Evolutionary conservation across 1,140 invertebrate species (phyloP).

Genomic region (Nymphalis io): DNA sequence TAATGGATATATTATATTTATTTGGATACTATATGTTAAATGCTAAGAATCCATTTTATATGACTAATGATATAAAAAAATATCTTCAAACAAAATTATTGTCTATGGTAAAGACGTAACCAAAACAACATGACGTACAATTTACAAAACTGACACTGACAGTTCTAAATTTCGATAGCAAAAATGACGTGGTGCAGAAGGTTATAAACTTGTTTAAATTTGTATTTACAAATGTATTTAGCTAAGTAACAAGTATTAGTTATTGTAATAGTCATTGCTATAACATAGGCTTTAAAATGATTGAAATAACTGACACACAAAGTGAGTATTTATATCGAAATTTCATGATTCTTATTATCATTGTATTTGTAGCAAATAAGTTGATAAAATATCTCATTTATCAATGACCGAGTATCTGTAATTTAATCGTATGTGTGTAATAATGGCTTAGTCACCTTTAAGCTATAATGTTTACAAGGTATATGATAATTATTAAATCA

Average conservation of each 20-base stretch:
- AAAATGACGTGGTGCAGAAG: slow-evolving; percentile 73
- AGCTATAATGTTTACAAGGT: neutral
- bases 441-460: neutral
- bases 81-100: too few species aligned
- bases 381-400: slow-evolving; percentile 30
- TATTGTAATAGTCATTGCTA: slow-evolving; percentile 29
- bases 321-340: slow-evolving; percentile 54
- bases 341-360: neutral
- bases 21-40: too few species aligned
- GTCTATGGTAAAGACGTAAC: neutral
- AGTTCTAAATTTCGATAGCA: slow-evolving; percentile 42
- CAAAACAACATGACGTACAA: slow-evolving; percentile 13
- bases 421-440: slow-evolving; percentile 5
- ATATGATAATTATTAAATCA: too few species aligned
- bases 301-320: slow-evolving; percentile 72
- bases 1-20: too few species aligned
- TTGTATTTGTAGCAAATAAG: slow-evolving; percentile 6
- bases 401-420: slow-evolving; percentile 17
- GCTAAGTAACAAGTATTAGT: slow-evolving; percentile 35
- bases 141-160: slow-evolving; percentile 17
- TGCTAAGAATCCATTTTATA: too few species aligned
- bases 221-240: slow-evolving; percentile 52
- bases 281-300: slow-evolving; percentile 54
- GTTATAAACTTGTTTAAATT: slow-evolving; percentile 64
- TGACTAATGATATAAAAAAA: too few species aligned